These are phyloP conservation scores for Leptopilina myrica DNA, from an alignment of 2,888 invertebrate species.

Conservation along the genomic window DNA sequence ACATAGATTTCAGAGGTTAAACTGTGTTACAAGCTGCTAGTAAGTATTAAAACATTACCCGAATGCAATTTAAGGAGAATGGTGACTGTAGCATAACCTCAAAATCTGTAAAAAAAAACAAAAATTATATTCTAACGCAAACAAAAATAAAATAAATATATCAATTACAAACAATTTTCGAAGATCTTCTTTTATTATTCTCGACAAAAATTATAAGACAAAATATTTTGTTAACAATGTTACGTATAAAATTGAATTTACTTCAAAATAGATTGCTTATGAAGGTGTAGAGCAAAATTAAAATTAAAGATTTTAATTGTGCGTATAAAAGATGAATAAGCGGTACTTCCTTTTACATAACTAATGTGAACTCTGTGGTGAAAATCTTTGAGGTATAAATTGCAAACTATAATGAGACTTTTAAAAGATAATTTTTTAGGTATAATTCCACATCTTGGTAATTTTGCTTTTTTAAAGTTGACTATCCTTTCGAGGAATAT, in stretches of 20 bases:
- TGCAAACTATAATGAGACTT: constrained; percentile 42
- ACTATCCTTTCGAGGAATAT: constrained; percentile 47
- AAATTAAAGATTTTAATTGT: constrained; percentile 40
- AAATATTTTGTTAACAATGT: too few relatives aligned
- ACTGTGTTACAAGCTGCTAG: too few relatives aligned
- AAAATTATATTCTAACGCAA: too few relatives aligned
- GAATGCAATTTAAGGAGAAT: too few relatives aligned
- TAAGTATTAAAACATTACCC: too few relatives aligned
- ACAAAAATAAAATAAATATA: too few relatives aligned
- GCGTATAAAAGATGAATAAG: constrained; percentile 52
- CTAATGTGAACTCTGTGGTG: constrained; percentile 43
- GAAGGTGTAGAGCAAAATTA: background rate
- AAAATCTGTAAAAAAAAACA: too few relatives aligned
- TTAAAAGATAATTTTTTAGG: constrained; percentile 27
- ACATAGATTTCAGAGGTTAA: too few relatives aligned
- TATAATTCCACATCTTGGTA: background rate
- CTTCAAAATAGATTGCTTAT: background rate
- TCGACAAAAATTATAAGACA: too few relatives aligned
- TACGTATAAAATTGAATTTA: constrained; percentile 6
- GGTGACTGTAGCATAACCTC: too few relatives aligned
- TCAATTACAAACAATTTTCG: too few relatives aligned
- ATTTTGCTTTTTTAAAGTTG: constrained; percentile 5
- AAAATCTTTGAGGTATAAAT: constrained; percentile 43
- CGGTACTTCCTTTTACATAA: constrained; percentile 23
- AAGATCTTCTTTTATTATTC: too few relatives aligned